Base-by-base conservation (phyloP, 2,797 vertebrate genomes). In the Xenops minutus region DNA sequence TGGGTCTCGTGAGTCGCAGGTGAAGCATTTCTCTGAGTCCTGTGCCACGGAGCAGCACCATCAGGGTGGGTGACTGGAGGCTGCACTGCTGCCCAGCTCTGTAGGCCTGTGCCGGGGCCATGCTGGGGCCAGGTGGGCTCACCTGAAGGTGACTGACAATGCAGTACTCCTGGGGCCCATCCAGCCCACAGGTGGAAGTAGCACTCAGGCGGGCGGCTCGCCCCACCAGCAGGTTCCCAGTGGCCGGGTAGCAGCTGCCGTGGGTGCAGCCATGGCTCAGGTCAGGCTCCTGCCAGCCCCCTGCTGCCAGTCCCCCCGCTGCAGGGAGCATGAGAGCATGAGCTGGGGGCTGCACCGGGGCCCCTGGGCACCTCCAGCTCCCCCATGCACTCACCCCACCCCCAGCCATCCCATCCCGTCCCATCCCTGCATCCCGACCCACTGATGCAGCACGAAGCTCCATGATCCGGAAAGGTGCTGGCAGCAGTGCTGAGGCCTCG, bases 131-230 rank as follows among this genome's bases (percentile, higher is more conserved):
- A 3, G 10, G 68, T 32, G 51, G 32, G 62, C 69, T 96, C 81
- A 99, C 99, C 98, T 99, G 98, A 27, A 99, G 97, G 80, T 99
- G 98, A 96, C 98, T 99, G 96, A 99, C 98, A 5, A 99, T 98
- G 89, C 98, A 99, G 97, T 98, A 99, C 17, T 96, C 97, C 87
- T 99, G 97, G 2, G 98, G 98, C 14, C 90, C 73, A 0, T 92
- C 34, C 73, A 98, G 89, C 51, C 98, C 98, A 1, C 98, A 99
- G 12, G 99, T 99, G 48, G 98, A 99, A 29, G 98, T 98, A 83
- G 98, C 90, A 0, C 93, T 97, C 49, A 99, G 96, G 85, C 96
- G 98, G 76, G 96, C 67, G 10, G 97, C 97, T 61, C 98, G 96
- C n/a, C 98, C 99, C 92, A 99, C 98, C 86, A 99, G 96, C 67